These are phyloP conservation scores for Lithobates pipiens DNA, from an alignment of 2,797 vertebrate genomes.

Conservation along the genomic window DNA sequence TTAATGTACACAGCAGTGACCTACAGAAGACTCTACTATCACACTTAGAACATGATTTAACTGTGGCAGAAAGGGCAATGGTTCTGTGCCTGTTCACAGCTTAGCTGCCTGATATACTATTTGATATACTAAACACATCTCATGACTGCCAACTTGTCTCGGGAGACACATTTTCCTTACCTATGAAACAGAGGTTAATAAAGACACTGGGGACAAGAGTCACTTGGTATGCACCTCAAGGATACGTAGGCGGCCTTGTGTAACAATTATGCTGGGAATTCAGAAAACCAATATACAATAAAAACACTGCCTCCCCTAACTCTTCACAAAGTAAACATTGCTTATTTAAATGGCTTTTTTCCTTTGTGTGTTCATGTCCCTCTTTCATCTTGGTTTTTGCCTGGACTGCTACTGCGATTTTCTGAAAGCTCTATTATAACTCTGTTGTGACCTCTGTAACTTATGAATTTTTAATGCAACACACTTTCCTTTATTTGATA, in stretches of 20 bases:
- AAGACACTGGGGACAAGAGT: constrained; percentile 1
- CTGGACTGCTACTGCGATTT: constrained; percentile 28
- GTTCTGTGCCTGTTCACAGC: neutral
- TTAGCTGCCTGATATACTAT: neutral
- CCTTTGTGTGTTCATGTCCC: constrained; percentile 38
- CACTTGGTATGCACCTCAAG: constrained; percentile 26
- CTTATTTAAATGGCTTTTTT: constrained; percentile 27
- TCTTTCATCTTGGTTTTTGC: constrained; percentile 20
- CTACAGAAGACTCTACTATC: neutral
- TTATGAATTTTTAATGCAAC: constrained; percentile 26
- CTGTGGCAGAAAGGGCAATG: neutral
- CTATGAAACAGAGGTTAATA: constrained; percentile 49
- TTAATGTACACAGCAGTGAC: neutral
- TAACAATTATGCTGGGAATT: neutral
- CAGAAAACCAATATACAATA: constrained; percentile 30
- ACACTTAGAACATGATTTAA: neutral
- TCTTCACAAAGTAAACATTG: constrained; percentile 30
- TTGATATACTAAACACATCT: constrained; percentile 43
- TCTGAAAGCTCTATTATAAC: constrained; percentile 41
- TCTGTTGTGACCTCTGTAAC: constrained; percentile 20
- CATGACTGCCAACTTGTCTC: neutral
- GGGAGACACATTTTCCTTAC: constrained; percentile 24
- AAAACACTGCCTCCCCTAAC: constrained; percentile 8
- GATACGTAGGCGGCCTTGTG: neutral
- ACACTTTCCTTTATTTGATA: constrained; percentile 17